A percentile compares a stretch with the other conserved stretches of the same genome.
Evolutionary conservation across 1,140 invertebrate genomes (phyloP).

Genomic region (Heliconius hewitsoni): DNA sequence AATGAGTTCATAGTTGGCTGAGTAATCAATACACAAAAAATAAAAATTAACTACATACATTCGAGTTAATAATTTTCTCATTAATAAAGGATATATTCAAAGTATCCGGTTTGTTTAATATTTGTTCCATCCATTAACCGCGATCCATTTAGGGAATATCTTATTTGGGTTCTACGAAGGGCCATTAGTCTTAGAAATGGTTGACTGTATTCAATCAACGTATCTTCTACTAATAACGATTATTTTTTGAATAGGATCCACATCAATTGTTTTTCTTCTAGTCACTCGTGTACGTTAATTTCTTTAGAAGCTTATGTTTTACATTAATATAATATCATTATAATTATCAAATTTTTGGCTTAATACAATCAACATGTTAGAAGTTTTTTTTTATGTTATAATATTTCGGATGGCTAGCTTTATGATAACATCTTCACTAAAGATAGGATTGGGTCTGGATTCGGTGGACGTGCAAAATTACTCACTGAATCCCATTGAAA

Average conservation of each 20-base stretch:
- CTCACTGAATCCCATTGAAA: slow-evolving; percentile 14
- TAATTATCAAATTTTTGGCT: background rate
- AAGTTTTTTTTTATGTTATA: no score
- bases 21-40: no score
- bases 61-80: no score
- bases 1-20: no score
- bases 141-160: slow-evolving; percentile 31
- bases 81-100: slow-evolving; percentile 26
- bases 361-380: background rate
- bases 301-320: no score
- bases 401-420: slow-evolving; percentile 1
- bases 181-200: slow-evolving; percentile 37
- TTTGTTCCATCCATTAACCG: slow-evolving; percentile 38
- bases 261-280: background rate
- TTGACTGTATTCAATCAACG: slow-evolving; percentile 20
- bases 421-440: slow-evolving; percentile 24
- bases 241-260: background rate
- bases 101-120: slow-evolving; percentile 38
- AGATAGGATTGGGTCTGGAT: slow-evolving; percentile 20
- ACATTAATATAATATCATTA: background rate
- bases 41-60: no score
- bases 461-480: slow-evolving; percentile 26
- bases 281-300: background rate
- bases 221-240: slow-evolving; percentile 4
- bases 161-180: slow-evolving; percentile 31